phyloP scores from a whole-genome alignment of 1,140 invertebrate species.

The Drosophila funebris region DNA sequence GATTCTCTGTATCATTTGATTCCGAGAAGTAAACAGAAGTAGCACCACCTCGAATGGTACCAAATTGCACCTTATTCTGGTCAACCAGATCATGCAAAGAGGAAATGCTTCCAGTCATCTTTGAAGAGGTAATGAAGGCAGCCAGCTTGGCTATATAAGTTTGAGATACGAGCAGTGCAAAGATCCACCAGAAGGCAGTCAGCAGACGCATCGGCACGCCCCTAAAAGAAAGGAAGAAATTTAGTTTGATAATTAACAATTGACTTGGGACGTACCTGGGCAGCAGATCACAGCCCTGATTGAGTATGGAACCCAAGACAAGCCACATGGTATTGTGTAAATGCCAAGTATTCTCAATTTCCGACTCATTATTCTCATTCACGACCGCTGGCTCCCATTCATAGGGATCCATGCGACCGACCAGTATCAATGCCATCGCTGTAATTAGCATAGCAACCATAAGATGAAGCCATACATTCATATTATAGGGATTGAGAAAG shows the following conservation, averaged over 20 bases:
- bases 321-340: conserved; percentile 91
- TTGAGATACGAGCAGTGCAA: conserved; percentile 96
- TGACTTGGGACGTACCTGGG: conserved; percentile 87
- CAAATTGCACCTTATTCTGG: conserved; percentile 95
- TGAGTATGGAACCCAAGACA: conserved; percentile 91
- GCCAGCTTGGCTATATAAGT: conserved; percentile 98
- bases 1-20: conserved; percentile 90
- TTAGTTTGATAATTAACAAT: background rate
- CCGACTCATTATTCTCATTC: conserved; percentile 88
- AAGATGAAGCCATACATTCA: conserved; percentile 98
- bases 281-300: conserved; percentile 91
- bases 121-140: conserved; percentile 94
- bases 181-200: conserved; percentile 97
- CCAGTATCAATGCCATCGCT: conserved; percentile 94
- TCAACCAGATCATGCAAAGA: conserved; percentile 94
- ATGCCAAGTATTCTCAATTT: conserved; percentile 91
- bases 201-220: conserved; percentile 92
- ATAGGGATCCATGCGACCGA: conserved; percentile 89
- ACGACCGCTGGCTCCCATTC: conserved; percentile 93
- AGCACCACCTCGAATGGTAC: conserved; percentile 89
- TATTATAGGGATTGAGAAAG: conserved; percentile 94
- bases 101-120: conserved; percentile 93
- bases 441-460: conserved; percentile 95
- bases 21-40: conserved; percentile 86
- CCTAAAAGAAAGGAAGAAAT: conserved; percentile 82